Evolutionary conservation across 2,888 invertebrate species (phyloP).

Genomic region (Leptogaster cylindrica): DNA sequence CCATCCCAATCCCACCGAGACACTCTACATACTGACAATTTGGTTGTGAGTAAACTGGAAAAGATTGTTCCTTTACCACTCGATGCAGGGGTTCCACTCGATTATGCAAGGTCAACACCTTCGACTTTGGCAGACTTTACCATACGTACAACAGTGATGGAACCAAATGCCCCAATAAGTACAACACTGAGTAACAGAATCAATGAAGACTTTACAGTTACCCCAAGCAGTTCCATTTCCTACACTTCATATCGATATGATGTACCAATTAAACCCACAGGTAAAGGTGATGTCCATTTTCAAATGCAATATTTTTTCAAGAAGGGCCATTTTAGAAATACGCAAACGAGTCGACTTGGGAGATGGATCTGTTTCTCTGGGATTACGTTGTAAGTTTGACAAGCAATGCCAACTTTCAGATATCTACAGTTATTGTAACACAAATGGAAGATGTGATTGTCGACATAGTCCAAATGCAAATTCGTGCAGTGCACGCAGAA

Average conservation of each 20-base stretch:
- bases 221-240: neutral
- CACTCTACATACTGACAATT: slow-evolving; percentile 42
- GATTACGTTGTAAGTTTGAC: slow-evolving; percentile 76
- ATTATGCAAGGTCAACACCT: slow-evolving; percentile 56
- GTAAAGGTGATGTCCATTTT: no score
- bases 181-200: slow-evolving; percentile 53
- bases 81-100: slow-evolving; percentile 44
- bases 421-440: slow-evolving; percentile 74
- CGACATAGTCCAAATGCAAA: slow-evolving; percentile 67
- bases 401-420: slow-evolving; percentile 83
- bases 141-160: slow-evolving; percentile 63
- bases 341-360: slow-evolving; percentile 61
- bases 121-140: slow-evolving; percentile 60
- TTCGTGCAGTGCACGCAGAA: slow-evolving; percentile 73
- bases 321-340: slow-evolving; percentile 51
- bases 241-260: neutral
- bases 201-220: slow-evolving; percentile 48
- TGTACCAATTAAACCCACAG: slow-evolving; percentile 11
- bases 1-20: slow-evolving; percentile 12
- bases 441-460: slow-evolving; percentile 73
- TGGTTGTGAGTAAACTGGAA: slow-evolving; percentile 30
- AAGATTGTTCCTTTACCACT: neutral
- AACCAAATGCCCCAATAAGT: slow-evolving; percentile 59
- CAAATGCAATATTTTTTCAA: neutral
- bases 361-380: slow-evolving; percentile 71